These are phyloP conservation scores for Amblyopsis hoosieri DNA, from an alignment of 2,797 vertebrate species.

Conservation along the genomic window DNA sequence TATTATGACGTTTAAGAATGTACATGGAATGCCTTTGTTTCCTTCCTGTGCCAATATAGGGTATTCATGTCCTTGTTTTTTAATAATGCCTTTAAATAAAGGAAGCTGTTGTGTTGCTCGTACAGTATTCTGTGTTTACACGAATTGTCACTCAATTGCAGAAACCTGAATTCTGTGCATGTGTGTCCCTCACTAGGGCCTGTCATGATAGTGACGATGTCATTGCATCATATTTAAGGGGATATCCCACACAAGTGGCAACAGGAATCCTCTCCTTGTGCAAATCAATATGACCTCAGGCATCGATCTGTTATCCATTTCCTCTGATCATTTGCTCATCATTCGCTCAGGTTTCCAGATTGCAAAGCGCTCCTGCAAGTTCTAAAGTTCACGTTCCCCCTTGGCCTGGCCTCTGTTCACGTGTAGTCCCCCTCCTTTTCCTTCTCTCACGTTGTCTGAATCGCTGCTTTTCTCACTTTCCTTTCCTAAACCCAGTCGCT, in stretches of 20 bases:
- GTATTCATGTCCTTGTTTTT: constrained; percentile 22
- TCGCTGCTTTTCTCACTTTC: background rate
- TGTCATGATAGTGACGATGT: constrained; percentile 2
- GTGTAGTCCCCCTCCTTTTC: constrained; percentile 9
- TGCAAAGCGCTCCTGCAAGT: constrained; percentile 31
- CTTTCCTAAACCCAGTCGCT: constrained; percentile 31
- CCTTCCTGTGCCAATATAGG: constrained; percentile 14
- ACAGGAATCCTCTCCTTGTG: constrained; percentile 31
- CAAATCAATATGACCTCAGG: constrained; percentile 51
- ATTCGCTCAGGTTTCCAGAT: constrained; percentile 62
- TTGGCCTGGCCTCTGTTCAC: constrained; percentile 41
- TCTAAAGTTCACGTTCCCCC: constrained; percentile 46
- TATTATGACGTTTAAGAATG: constrained; percentile 47
- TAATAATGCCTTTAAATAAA: constrained; percentile 7
- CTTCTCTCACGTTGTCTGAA: constrained; percentile 22
- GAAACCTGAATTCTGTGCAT: constrained; percentile 46
- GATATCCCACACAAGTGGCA: constrained; percentile 37
- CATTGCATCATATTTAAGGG: constrained; percentile 7
- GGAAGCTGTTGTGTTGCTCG: constrained; percentile 29
- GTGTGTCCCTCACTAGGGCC: constrained; percentile 14
- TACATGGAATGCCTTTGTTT: constrained; percentile 58
- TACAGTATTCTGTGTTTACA: constrained; percentile 25
- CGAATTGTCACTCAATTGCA: constrained; percentile 48
- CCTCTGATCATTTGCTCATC: constrained; percentile 47
- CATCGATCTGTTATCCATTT: constrained; percentile 40